Conservation (phyloP, 2,113 vertebrate genomes). For the Natator depressus region DNA sequence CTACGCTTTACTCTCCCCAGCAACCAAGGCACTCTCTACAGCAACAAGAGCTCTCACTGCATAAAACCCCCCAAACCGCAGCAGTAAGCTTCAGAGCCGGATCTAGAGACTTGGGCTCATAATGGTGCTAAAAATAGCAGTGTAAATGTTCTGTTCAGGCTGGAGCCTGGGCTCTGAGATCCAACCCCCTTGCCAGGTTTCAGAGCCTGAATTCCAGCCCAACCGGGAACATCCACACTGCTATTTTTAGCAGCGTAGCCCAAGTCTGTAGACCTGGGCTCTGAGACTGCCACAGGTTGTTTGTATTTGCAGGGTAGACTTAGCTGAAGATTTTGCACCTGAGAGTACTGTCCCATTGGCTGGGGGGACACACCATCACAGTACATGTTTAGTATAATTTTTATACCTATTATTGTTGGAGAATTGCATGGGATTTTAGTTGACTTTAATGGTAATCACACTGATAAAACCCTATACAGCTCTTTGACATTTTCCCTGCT, state of each 20-base stretch:
- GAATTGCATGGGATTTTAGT: not conserved
- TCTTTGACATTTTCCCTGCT: conserved; percentile 16
- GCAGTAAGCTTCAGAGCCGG: not conserved
- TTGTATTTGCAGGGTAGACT: not conserved
- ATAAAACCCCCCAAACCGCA: not conserved
- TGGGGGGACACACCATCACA: not conserved
- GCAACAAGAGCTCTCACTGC: not conserved
- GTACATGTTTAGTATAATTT: not conserved
- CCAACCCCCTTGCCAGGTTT: not conserved
- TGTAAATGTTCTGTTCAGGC: not conserved
- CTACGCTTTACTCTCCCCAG: not conserved
- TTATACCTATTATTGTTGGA: not conserved
- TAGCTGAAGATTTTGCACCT: not conserved
- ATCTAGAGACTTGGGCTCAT: not conserved
- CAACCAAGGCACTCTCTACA: fast-evolving
- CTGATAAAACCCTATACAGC: not conserved
- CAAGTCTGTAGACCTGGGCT: not conserved
- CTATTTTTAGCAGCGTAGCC: not conserved
- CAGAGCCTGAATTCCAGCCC: not conserved
- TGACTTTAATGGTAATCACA: not conserved
- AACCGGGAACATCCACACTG: not conserved
- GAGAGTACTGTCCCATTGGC: not conserved
- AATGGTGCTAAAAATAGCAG: not conserved
- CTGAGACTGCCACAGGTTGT: not conserved
- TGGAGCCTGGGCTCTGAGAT: not conserved